Conservation (phyloP, 1,140 invertebrate genomes). For the Heliothis subflexa region DNA sequence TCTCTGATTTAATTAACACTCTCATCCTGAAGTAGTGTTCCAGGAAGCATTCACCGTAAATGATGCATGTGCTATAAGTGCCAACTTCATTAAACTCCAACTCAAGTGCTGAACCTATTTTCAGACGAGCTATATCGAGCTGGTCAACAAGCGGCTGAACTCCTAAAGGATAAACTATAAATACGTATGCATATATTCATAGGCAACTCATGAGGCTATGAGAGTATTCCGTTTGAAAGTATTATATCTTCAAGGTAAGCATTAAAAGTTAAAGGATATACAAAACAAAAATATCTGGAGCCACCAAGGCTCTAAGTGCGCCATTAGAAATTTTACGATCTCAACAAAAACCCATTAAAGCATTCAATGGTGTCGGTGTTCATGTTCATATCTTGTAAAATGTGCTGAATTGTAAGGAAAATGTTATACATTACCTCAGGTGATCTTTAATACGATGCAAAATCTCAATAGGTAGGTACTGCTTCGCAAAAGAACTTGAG, state of each 20-base stretch:
- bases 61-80: conserved; percentile 37
- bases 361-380: background rate
- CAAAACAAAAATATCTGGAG: background rate
- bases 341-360: background rate
- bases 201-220: conserved; percentile 11
- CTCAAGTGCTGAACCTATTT: conserved; percentile 28
- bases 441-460: background rate
- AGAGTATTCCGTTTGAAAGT: background rate
- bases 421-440: background rate
- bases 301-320: background rate
- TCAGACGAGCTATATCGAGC: conserved; percentile 14
- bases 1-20: background rate
- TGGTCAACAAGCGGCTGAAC: conserved; percentile 15
- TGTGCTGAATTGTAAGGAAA: background rate
- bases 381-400: background rate
- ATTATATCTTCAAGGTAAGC: background rate
- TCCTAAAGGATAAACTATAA: conserved; percentile 31
- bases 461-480: background rate
- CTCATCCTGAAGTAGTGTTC: conserved; percentile 5
- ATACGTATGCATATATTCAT: background rate
- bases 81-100: conserved; percentile 35
- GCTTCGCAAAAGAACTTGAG: conserved; percentile 4
- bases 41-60: conserved; percentile 33
- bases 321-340: conserved; percentile 15
- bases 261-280: conserved; percentile 1